Evolutionary conservation across 37 sponge, comb jelly and placozoan genomes (phyloP).

Genomic region (Ephydatia muelleri): DNA sequence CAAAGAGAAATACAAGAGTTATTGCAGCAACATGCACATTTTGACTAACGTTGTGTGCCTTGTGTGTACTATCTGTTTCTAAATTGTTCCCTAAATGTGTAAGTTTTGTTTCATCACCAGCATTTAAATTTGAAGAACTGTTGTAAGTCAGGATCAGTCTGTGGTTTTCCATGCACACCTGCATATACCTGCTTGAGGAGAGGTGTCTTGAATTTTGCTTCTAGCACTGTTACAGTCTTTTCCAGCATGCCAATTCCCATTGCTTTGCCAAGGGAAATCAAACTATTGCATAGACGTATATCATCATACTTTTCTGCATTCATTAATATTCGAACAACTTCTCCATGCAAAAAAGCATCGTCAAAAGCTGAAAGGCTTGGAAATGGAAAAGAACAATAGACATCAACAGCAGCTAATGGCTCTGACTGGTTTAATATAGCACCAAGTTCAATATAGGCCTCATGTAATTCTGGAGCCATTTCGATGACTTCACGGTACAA

Average conservation of each 20-base stretch:
- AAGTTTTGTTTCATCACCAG: slow-evolving; percentile 60
- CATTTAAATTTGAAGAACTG: slow-evolving; percentile 96
- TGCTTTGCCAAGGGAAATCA: slow-evolving; percentile 87
- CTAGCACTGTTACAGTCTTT: slow-evolving; percentile 80
- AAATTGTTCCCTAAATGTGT: neutral
- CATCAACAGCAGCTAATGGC: slow-evolving; percentile 83
- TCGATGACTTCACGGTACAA: slow-evolving; percentile 82
- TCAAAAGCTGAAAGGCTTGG: slow-evolving; percentile 86
- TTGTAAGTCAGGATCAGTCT: slow-evolving; percentile 82
- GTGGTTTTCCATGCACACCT: slow-evolving; percentile 81
- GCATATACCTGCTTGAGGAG: slow-evolving; percentile 86
- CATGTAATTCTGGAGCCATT: slow-evolving; percentile 84
- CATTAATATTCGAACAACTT: slow-evolving; percentile 90
- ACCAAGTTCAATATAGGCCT: slow-evolving; percentile 97
- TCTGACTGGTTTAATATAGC: slow-evolving; percentile 72
- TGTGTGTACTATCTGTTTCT: neutral
- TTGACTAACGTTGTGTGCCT: neutral
- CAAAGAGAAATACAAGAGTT: slow-evolving; percentile 31
- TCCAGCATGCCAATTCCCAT: slow-evolving; percentile 89
- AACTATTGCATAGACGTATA: slow-evolving; percentile 54
- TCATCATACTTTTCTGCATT: slow-evolving; percentile 78
- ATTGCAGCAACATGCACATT: slow-evolving; percentile 9
- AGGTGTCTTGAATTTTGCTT: slow-evolving; percentile 84
- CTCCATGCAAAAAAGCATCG: slow-evolving; percentile 95
- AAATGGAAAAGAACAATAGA: slow-evolving; percentile 91